These are phyloP conservation scores for Seira sanloemensis DNA, from an alignment of 2,888 invertebrate genomes.

Conservation along the genomic window DNA sequence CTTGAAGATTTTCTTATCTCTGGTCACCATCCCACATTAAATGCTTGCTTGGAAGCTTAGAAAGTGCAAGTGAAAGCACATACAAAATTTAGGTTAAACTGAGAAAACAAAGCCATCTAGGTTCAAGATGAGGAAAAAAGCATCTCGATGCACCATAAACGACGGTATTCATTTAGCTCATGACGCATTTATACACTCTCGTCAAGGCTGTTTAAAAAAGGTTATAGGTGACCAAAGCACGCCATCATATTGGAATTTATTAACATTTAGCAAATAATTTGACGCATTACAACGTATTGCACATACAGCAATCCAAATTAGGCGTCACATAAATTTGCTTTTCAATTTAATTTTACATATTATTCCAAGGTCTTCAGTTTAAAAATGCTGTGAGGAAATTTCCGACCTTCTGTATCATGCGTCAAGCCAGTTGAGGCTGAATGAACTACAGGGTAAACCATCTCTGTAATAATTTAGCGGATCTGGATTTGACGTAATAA, in stretches of 20 bases:
- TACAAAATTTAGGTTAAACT: too few relatives aligned
- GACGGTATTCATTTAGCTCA: not conserved
- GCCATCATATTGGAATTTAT: not conserved
- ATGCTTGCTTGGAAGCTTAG: slow-evolving; percentile 26
- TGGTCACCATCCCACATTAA: slow-evolving; percentile 38
- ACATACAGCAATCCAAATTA: not conserved
- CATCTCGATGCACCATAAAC: slow-evolving; percentile 43
- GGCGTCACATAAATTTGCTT: not conserved
- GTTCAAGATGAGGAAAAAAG: slow-evolving; percentile 72
- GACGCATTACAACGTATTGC: not conserved
- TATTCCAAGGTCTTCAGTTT: not conserved
- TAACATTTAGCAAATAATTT: not conserved
- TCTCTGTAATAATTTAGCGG: too few relatives aligned
- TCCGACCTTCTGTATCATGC: too few relatives aligned
- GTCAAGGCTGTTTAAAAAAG: not conserved
- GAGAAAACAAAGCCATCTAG: too few relatives aligned
- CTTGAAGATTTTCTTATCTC: slow-evolving; percentile 48
- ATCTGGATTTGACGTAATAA: not conserved
- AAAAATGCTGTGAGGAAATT: too few relatives aligned
- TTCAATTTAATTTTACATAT: not conserved
- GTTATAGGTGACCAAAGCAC: not conserved
- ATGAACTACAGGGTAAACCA: too few relatives aligned
- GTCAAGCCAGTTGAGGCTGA: too few relatives aligned
- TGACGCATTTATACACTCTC: not conserved
- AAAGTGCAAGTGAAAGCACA: slow-evolving; percentile 3